Conservation (phyloP, 2,888 invertebrate species). For the Oscheius myriophilus region DNA sequence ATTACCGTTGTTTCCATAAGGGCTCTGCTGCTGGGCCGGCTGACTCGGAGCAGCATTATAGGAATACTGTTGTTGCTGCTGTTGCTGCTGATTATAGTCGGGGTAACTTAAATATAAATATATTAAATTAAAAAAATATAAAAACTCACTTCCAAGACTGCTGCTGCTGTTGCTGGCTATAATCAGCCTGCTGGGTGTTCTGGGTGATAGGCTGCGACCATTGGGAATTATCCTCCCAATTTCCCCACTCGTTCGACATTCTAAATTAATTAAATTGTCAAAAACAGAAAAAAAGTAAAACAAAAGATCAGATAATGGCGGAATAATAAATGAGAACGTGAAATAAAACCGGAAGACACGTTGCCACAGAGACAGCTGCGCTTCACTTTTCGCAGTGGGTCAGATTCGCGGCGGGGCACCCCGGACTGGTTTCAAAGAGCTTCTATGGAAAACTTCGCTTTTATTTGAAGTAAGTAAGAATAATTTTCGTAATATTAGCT, state of each 20-base stretch:
- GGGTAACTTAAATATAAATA: conserved; percentile 7
- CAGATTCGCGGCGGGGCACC: too few relatives aligned
- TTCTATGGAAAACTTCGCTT: too few relatives aligned
- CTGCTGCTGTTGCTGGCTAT: conserved; percentile 18
- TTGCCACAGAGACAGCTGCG: too few relatives aligned
- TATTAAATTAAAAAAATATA: conserved; percentile 6
- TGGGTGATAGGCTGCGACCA: conserved; percentile 32
- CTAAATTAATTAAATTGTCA: not conserved
- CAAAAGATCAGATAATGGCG: not conserved
- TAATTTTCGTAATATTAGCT: too few relatives aligned
- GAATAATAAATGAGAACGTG: not conserved
- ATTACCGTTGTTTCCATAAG: conserved; percentile 10
- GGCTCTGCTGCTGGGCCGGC: conserved; percentile 19
- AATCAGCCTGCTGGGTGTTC: conserved; percentile 1
- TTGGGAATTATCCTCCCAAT: conserved; percentile 45
- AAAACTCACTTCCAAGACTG: conserved; percentile 31
- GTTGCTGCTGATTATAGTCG: conserved; percentile 29
- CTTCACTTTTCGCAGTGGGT: too few relatives aligned
- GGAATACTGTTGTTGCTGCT: conserved; percentile 26
- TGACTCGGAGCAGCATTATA: not conserved
- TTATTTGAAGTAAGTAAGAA: too few relatives aligned
- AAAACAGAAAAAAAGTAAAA: not conserved
- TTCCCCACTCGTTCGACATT: conserved; percentile 59
- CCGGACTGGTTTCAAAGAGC: too few relatives aligned
- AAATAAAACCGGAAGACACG: too few relatives aligned